Evolutionary conservation across 2,113 vertebrate genomes (phyloP).

Genomic region (Clarias magur): DNA sequence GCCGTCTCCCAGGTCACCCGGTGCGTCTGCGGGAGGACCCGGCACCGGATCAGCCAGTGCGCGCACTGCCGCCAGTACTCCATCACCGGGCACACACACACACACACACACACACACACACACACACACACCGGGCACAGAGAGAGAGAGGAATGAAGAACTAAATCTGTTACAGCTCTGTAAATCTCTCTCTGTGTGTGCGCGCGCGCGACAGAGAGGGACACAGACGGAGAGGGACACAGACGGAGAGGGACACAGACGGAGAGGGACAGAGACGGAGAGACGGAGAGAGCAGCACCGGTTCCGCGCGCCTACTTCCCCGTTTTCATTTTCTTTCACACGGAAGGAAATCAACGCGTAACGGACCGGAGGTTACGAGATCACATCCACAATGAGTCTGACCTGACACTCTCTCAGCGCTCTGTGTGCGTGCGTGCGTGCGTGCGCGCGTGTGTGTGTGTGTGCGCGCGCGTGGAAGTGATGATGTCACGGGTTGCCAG

Average conservation of each 20-base stretch:
- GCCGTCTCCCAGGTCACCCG: slow-evolving; percentile 93
- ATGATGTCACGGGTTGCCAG: slow-evolving; percentile 27
- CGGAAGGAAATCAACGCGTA: slow-evolving; percentile 7
- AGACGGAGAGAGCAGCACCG: neutral
- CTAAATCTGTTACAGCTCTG: neutral
- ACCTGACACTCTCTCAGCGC: neutral
- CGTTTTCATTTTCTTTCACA: neutral
- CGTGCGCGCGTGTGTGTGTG: neutral
- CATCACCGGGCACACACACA: slow-evolving; percentile 68
- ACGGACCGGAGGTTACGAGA: slow-evolving; percentile 1
- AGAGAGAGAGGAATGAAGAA: neutral
- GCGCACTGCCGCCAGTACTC: slow-evolving; percentile 95
- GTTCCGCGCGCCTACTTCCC: slow-evolving; percentile 1
- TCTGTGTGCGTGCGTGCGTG: neutral
- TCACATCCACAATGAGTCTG: slow-evolving; percentile 3
- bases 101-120: neutral
- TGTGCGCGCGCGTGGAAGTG: neutral
- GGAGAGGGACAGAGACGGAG: too few relatives aligned
- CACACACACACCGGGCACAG: neutral
- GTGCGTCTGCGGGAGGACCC: slow-evolving; percentile 91
- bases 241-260: too few relatives aligned
- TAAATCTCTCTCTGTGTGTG: too few relatives aligned
- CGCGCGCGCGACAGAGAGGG: too few relatives aligned
- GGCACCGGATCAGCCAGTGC: slow-evolving; percentile 91
- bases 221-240: too few relatives aligned